Conservation (phyloP, 2,888 invertebrate genomes). For the Rambutsinella grinnellia region DNA sequence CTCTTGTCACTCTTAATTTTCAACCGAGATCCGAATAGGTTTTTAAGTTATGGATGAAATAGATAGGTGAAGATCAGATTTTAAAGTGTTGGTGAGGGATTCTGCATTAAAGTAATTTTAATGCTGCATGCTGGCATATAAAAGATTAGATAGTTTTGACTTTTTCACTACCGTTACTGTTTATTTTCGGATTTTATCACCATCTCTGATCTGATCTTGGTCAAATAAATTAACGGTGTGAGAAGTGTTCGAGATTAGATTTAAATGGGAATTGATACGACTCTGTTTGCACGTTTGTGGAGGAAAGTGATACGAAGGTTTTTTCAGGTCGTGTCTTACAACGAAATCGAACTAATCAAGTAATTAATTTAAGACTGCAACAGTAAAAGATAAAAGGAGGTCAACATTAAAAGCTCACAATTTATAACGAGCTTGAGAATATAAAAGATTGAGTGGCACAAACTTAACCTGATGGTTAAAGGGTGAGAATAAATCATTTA, state of each 20-base stretch:
- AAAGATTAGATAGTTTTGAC: too few species aligned
- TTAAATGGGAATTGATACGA: conserved; percentile 39
- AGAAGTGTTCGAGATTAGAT: conserved; percentile 16
- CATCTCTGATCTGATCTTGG: too few species aligned
- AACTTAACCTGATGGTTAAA: conserved; percentile 22
- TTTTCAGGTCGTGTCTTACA: conserved; percentile 29
- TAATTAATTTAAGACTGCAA: conserved; percentile 45
- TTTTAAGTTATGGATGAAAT: neutral
- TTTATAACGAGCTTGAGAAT: too few species aligned
- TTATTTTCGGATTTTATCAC: neutral
- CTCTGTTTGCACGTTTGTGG: conserved; percentile 37
- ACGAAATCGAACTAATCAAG: conserved; percentile 26
- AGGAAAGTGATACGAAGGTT: conserved; percentile 10
- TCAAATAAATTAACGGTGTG: conserved; percentile 20
- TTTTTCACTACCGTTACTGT: neutral
- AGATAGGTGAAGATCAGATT: neutral
- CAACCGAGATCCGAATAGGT: neutral
- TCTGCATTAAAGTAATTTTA: neutral
- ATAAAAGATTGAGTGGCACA: conserved; percentile 5
- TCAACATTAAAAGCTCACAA: too few species aligned
- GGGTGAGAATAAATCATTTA: conserved; percentile 32
- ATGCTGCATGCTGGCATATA: too few species aligned
- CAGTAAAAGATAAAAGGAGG: too few species aligned
- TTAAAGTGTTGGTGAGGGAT: neutral
- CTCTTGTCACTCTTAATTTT: neutral